These are phyloP conservation scores for Hestina assimilis DNA, from an alignment of 1,140 invertebrate species.

Conservation along the genomic window DNA sequence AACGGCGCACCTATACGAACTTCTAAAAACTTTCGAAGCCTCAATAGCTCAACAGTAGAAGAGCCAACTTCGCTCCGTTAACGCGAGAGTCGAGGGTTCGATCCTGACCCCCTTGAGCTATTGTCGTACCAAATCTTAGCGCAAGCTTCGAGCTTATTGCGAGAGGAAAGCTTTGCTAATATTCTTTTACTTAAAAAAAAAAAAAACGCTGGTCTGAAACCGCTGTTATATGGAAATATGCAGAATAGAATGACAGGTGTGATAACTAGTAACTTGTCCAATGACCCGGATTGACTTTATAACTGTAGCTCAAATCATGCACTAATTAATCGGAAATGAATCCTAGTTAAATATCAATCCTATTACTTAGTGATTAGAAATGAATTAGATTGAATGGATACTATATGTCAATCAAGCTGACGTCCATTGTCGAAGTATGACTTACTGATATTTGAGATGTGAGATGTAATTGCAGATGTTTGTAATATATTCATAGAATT, in stretches of 20 bases:
- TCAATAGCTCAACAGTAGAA: too few species aligned
- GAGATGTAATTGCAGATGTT: slow-evolving; percentile 5
- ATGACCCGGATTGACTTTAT: slow-evolving; percentile 25
- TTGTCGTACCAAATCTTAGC: too few species aligned
- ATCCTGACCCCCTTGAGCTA: too few species aligned
- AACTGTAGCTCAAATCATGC: slow-evolving; percentile 23
- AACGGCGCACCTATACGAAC: too few species aligned
- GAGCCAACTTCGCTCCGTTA: too few species aligned
- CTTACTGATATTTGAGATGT: neutral
- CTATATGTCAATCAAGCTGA: neutral
- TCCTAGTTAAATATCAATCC: slow-evolving; percentile 4
- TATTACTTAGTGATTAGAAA: slow-evolving; percentile 13
- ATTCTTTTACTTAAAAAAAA: neutral
- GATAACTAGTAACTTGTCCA: slow-evolving; percentile 19
- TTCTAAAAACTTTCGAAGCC: too few species aligned
- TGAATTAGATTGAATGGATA: neutral
- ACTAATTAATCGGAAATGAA: slow-evolving; percentile 17
- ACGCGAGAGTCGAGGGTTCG: too few species aligned
- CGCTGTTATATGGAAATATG: neutral
- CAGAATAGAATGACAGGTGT: slow-evolving; percentile 23
- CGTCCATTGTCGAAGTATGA: slow-evolving; percentile 4
- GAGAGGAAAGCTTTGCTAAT: too few species aligned
- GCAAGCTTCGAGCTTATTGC: too few species aligned
- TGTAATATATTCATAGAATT: too few species aligned
- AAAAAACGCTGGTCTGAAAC: neutral